phyloP scores from a whole-genome alignment of 2,113 vertebrate genomes.

The Chauna torquata region DNA sequence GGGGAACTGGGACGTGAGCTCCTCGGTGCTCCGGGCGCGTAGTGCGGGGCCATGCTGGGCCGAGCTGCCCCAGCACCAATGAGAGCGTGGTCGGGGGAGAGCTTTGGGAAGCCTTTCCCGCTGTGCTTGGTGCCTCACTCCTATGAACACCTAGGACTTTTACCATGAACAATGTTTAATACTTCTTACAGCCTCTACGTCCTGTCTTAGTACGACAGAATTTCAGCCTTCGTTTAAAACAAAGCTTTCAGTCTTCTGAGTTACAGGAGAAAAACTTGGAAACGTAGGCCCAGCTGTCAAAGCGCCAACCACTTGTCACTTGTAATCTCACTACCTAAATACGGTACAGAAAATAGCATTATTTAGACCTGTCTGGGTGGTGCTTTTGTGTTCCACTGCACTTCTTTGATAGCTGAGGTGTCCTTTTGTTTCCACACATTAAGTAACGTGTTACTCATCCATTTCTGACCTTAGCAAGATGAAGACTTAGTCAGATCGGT shows the following conservation, averaged over 20 bases:
- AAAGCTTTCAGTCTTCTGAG: constrained; percentile 23
- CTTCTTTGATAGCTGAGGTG: background rate
- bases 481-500: background rate
- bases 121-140: background rate
- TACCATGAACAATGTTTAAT: background rate
- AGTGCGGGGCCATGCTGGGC: background rate
- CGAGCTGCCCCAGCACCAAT: background rate
- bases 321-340: constrained; percentile 20
- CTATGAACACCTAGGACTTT: background rate
- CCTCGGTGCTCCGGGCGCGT: rapidly evolving
- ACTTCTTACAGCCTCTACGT: background rate
- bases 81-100: background rate
- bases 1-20: background rate
- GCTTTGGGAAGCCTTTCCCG: background rate
- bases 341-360: background rate
- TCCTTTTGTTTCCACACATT: constrained; percentile 58
- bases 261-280: constrained; percentile 28
- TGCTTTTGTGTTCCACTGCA: background rate
- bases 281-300: constrained; percentile 39
- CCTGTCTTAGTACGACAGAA: background rate
- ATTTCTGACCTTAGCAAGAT: background rate
- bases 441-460: constrained; percentile 18
- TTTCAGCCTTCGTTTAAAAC: constrained; percentile 8
- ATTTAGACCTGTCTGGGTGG: constrained; percentile 29
- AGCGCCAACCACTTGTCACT: constrained; percentile 36